Conservation (phyloP, 2,113 vertebrate species). For the Gallinago media region DNA sequence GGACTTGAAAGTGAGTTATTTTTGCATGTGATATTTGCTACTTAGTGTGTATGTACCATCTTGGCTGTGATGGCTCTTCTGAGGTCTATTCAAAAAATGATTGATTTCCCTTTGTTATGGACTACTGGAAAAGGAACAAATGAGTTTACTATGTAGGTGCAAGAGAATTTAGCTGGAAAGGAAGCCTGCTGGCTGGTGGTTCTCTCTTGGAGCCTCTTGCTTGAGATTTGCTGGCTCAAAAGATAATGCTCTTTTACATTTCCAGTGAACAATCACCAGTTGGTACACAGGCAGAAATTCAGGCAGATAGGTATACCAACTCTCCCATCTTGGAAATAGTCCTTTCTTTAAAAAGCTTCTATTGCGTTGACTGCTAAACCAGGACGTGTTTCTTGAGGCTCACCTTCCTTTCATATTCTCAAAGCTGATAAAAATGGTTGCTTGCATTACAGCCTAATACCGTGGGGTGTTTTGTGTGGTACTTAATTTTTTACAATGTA, state of each 20-base stretch:
- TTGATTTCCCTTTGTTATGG: not conserved
- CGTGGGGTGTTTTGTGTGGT: not conserved
- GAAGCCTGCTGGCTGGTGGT: not conserved
- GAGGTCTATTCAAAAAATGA: not conserved
- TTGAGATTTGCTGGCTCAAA: not conserved
- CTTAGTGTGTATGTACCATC: not conserved
- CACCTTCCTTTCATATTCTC: not conserved
- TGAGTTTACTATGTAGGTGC: not conserved
- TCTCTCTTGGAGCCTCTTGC: not conserved
- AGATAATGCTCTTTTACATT: not conserved
- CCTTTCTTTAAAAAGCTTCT: not conserved
- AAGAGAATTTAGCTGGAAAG: not conserved
- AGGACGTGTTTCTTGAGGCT: not conserved
- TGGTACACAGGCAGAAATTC: not conserved
- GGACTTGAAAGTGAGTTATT: not conserved
- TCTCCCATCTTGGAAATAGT: fast-evolving
- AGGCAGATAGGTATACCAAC: not conserved
- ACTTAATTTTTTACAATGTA: not conserved
- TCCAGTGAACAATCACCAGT: not conserved
- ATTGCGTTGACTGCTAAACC: not conserved
- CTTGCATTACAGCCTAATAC: not conserved
- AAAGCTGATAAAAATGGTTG: not conserved
- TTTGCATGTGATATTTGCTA: not conserved
- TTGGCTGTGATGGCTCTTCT: not conserved
- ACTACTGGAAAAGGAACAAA: not conserved